Conservation (phyloP, 1,140 invertebrate species). For the Drosophila oshimai region DNA sequence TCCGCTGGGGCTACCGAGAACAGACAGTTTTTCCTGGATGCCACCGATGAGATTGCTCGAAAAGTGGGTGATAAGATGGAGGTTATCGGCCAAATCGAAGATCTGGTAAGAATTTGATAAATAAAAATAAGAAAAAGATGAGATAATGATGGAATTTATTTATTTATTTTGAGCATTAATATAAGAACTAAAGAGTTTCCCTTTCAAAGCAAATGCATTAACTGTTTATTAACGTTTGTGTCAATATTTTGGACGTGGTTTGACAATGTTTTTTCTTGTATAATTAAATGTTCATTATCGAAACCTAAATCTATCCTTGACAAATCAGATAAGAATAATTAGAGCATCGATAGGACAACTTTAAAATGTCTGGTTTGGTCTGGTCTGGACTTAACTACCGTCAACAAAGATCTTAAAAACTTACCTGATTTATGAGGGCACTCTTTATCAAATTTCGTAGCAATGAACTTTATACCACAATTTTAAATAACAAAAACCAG, state of each 20-base stretch:
- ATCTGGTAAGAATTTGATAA: slow-evolving; percentile 83
- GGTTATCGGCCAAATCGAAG: slow-evolving; percentile 84
- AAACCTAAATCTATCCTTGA: neutral
- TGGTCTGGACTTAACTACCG: neutral
- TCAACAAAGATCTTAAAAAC: neutral
- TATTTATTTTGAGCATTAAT: neutral
- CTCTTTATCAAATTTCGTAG: slow-evolving; percentile 20
- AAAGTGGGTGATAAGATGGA: slow-evolving; percentile 88
- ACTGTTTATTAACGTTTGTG: too few species aligned
- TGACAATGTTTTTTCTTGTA: neutral
- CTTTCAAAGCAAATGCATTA: too few species aligned
- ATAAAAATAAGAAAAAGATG: neutral
- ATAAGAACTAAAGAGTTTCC: too few species aligned
- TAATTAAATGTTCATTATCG: neutral
- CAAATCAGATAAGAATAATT: neutral
- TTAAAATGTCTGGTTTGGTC: neutral
- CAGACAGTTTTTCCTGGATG: slow-evolving; percentile 87
- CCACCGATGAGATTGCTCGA: slow-evolving; percentile 86
- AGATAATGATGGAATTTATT: neutral
- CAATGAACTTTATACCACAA: slow-evolving; percentile 38
- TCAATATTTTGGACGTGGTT: too few species aligned
- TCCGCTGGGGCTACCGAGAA: slow-evolving; percentile 88
- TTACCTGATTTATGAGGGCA: neutral
- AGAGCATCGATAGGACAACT: neutral
- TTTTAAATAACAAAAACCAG: slow-evolving; percentile 26